Conservation (phyloP, 2,888 invertebrate species). For the Leptinotarsa juncta region DNA sequence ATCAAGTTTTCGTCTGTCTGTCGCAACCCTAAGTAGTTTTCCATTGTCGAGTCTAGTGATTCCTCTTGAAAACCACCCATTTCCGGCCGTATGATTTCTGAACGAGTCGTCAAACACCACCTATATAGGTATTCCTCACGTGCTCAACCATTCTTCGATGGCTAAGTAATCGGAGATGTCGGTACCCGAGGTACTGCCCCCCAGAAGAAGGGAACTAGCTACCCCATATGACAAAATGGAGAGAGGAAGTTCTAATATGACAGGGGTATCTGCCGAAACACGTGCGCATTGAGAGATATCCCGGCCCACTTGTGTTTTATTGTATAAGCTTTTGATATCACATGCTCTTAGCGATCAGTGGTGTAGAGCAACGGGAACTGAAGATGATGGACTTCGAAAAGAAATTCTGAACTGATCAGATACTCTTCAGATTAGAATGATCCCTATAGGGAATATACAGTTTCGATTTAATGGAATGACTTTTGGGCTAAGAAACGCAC, state of each 20-base stretch:
- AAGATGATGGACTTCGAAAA: neutral
- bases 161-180: slow-evolving; percentile 42
- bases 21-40: slow-evolving; percentile 36
- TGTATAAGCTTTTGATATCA: slow-evolving; percentile 38
- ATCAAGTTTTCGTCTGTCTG: slow-evolving; percentile 25
- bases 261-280: slow-evolving; percentile 62
- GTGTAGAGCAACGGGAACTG: slow-evolving; percentile 18
- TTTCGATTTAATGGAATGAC: too few relatives aligned
- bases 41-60: slow-evolving; percentile 40
- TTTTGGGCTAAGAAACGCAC: too few relatives aligned
- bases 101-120: slow-evolving; percentile 27
- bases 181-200: slow-evolving; percentile 26
- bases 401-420: too few relatives aligned
- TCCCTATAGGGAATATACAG: too few relatives aligned
- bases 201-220: slow-evolving; percentile 36
- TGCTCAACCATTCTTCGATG: slow-evolving; percentile 34
- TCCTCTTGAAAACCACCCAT: slow-evolving; percentile 58
- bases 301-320: slow-evolving; percentile 53
- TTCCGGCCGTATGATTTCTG: slow-evolving; percentile 51
- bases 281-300: slow-evolving; percentile 59
- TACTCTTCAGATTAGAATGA: too few relatives aligned
- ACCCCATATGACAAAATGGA: slow-evolving; percentile 53
- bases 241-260: slow-evolving; percentile 63
- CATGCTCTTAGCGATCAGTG: slow-evolving; percentile 35
- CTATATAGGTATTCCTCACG: slow-evolving; percentile 37